Evolutionary conservation across 2,797 vertebrate genomes (phyloP), one percentile per base, ranked within the genome.

Genomic region (Premnoplex brunnescens): DNA sequence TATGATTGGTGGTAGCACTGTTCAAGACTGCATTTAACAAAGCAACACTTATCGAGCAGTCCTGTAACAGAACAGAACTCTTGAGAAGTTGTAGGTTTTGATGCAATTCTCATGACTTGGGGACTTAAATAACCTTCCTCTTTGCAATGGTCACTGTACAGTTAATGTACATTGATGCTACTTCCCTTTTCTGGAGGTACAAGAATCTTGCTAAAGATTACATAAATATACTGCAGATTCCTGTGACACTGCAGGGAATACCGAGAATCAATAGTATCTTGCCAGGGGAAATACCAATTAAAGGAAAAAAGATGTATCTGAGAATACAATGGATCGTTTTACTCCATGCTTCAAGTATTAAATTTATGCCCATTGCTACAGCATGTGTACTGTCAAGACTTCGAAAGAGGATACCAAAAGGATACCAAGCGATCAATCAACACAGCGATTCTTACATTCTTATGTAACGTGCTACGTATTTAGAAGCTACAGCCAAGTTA

Each of bases 331-430:
- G 62, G 76, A 91, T 91, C 54, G 0, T 85, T 95, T 94, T 93
- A 93, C 87, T 60, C 49, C 41, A 64, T 23, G 41, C 34, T 88
- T 89, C 2, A 4, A 34, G 79, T 88, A 95, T 67, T 91, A 93
- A 60, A 92, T 91, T 74, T 77, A 93, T 80, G 52, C 30, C 85
- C 68, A 69, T 24, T 51, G 39, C 46, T 92, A 82, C 18, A 8
- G 74, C 62, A 77, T 30, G 68, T 23, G 66, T 63, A 75, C 62
- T 86, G 46, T 72, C 82, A 91, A 89, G 76, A 39, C 72, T 39
- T 77, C 44, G 75, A 94, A 96, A 86, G 78, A 88, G 43, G 64
- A 95, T n/a, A 93, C n/a, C 75, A 85, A 83, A 87, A 91, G n/a
- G 44, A 77, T 30, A 91, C 74, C n/a, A 89, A 80, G 56, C 54